phyloP scores from a whole-genome alignment of 2,797 vertebrate genomes.

The Amniataba percoides region DNA sequence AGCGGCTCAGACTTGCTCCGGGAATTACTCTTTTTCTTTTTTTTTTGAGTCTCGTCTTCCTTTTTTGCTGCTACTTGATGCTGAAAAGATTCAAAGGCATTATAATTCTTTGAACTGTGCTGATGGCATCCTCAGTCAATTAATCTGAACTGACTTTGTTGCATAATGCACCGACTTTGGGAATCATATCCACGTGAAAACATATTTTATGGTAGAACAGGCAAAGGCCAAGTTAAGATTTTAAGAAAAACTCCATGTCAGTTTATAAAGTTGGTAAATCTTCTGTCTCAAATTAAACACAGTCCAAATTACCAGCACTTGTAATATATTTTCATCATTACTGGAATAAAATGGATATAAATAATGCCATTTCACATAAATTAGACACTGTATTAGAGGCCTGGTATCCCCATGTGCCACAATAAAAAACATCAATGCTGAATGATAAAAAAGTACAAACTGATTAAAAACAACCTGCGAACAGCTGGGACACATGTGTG shows the following conservation, averaged over 20 bases:
- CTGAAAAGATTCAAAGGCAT: constrained; percentile 42
- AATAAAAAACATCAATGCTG: constrained; percentile 39
- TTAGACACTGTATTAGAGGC: background rate
- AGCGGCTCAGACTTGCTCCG: constrained; percentile 31
- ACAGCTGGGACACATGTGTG: constrained; percentile 78
- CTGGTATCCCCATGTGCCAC: constrained; percentile 12
- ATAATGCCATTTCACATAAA: constrained; percentile 14
- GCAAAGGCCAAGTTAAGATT: background rate
- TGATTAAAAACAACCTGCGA: constrained; percentile 55
- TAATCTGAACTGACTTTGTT: constrained; percentile 23
- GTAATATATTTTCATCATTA: constrained; percentile 3
- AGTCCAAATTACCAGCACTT: background rate
- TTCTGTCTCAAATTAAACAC: background rate
- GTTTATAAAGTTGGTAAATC: constrained; percentile 1
- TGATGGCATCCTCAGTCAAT: constrained; percentile 30
- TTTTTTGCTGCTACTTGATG: constrained; percentile 43
- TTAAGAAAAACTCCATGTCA: constrained; percentile 1
- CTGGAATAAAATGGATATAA: constrained; percentile 6
- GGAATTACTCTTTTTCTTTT: constrained; percentile 25
- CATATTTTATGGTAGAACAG: constrained; percentile 8
- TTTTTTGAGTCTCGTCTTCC: constrained; percentile 10
- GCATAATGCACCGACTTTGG: constrained; percentile 13
- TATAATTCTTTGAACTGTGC: constrained; percentile 45
- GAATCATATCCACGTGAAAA: constrained; percentile 41
- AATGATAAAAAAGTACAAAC: constrained; percentile 62